Percentiles rank a stretch among this genome's conserved stretches.
Evolutionary conservation across 2,113 vertebrate species (phyloP).

Genomic region (Vulpes lagopus): DNA sequence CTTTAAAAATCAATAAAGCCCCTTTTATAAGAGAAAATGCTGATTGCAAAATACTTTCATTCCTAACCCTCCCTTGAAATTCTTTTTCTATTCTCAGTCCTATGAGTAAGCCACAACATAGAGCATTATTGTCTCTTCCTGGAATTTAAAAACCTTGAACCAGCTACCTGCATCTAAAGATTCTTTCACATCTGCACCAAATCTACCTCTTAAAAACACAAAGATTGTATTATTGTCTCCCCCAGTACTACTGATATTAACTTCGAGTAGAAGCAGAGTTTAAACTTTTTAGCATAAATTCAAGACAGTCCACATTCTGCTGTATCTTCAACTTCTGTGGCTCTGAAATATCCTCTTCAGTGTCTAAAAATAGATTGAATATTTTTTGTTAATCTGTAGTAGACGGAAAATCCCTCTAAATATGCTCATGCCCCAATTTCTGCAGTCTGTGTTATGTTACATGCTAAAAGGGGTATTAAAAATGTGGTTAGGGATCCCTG

Average conservation of each 20-base stretch:
- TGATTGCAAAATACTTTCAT: neutral
- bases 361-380: neutral
- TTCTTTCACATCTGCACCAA: neutral
- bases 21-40: neutral
- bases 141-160: neutral
- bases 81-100: neutral
- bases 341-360: neutral
- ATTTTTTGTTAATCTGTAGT: neutral
- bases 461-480: neutral
- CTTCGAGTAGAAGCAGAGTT: neutral
- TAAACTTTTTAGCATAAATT: slow-evolving; percentile 1
- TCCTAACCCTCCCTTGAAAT: neutral
- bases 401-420: neutral
- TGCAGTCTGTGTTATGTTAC: neutral
- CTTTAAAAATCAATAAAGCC: neutral
- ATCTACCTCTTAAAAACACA: neutral
- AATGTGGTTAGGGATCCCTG: neutral
- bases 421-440: neutral
- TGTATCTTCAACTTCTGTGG: neutral
- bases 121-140: neutral
- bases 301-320: neutral
- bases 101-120: neutral
- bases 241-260: neutral
- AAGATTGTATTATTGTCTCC: neutral
- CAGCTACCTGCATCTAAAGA: neutral